Conservation (phyloP, 2,113 vertebrate species). For the Sinocyclocheilus anophthalmus region DNA sequence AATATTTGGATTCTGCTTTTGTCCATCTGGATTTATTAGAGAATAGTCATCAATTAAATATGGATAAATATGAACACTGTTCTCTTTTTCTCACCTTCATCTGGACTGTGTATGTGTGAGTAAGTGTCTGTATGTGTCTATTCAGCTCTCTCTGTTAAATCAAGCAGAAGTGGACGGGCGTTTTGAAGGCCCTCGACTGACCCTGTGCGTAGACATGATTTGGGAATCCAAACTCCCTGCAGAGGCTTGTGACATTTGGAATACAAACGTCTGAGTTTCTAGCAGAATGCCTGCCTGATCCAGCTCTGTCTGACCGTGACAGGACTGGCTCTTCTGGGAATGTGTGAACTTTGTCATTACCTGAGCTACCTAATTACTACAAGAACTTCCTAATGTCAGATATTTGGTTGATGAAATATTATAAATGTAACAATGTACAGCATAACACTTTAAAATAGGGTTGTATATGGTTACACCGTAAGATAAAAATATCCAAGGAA, state of each 20-base stretch:
- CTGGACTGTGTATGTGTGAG: not conserved
- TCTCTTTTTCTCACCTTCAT: not conserved
- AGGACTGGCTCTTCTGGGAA: conserved; percentile 18
- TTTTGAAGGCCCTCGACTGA: not conserved
- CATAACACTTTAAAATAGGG: not conserved
- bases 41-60: not conserved
- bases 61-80: not conserved
- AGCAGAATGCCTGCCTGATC: not conserved
- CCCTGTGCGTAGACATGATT: not conserved
- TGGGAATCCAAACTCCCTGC: conserved; percentile 16
- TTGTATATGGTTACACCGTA: not conserved
- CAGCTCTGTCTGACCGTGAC: not conserved
- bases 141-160: not conserved
- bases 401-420: not conserved
- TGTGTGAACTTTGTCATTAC: conserved; percentile 35
- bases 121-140: not conserved
- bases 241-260: conserved; percentile 42
- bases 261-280: not conserved
- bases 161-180: not conserved
- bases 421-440: not conserved
- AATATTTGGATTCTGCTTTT: not conserved
- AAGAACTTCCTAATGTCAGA: not conserved
- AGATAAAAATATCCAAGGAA: no score
- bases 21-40: conserved; percentile 30
- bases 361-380: conserved; percentile 7